Evolutionary conservation across 2,888 invertebrate genomes (phyloP), one percentile per base, ranked within the genome.

Genomic region (Eupithecia dodoneata): DNA sequence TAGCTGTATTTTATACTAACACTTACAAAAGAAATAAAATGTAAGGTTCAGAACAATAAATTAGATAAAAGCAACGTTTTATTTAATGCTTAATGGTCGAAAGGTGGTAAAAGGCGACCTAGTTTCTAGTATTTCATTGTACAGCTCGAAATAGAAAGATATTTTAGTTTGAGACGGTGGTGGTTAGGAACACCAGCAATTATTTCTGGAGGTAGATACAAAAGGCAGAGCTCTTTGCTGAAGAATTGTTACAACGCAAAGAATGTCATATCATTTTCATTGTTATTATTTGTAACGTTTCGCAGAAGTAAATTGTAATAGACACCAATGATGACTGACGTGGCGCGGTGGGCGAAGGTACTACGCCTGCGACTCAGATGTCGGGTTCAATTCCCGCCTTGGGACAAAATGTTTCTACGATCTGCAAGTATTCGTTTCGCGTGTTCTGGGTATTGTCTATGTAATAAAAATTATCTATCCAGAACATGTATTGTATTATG

Each of bases 41-140:
- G 42, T 69, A 9, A 69, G 18, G 45, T 45, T n/a, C 67, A 15
- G 42, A 59, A 69, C 69, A 69, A n/a, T 69, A 69, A 69, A 69
- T 69, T 66, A 65, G 65, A 44, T 52, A 49, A 55, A 73, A 73
- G 45, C 5, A 13, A 42, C 42, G 41, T 45, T 45, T 55, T 69
- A 44, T 70, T 70, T 30, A 52, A 72, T 72, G 66, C 45, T 30
- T 45, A 72, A 71, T 66, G 71, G 45, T 65, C 65, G 42, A 72
- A 72, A 72, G 71, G 71, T 72, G 44, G 71, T 65, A 66, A 67
- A 71, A 74, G 70, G 63, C 41, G 74, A 74, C 74, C 74, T 63
- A 70, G 59, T 59, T 74, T 70, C 30, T 41, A 44, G 45, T 45
- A 47, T 74, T 63, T 69, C 42, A 55, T 70, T 74, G 74, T 74